Conservation (phyloP, 35 echinoderm and acorn worm genomes). For the Holothuria glaberrima region DNA sequence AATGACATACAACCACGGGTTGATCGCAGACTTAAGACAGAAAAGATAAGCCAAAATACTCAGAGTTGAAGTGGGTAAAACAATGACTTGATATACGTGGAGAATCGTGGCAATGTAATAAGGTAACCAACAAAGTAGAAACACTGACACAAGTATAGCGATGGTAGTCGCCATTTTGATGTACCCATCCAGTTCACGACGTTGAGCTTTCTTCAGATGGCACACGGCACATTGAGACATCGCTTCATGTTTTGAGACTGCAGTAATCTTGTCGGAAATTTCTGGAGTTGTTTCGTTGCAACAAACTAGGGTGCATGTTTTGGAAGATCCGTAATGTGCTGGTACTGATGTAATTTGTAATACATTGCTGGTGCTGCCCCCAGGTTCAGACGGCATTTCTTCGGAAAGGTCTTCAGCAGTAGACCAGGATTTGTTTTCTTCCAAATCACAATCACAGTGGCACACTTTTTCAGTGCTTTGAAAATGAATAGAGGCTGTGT, state of each 20-base stretch:
- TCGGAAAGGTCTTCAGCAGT: too few species aligned
- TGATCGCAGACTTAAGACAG: not conserved
- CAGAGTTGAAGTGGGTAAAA: not conserved
- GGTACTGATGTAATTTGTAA: not conserved
- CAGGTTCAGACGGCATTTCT: not conserved
- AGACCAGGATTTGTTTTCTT: too few species aligned
- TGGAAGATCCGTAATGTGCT: not conserved
- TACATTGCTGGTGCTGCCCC: not conserved
- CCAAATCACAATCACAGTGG: too few species aligned
- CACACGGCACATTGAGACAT: not conserved
- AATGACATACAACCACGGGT: not conserved
- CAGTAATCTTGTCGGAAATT: too few species aligned
- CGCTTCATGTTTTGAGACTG: not conserved
- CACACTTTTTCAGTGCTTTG: too few species aligned
- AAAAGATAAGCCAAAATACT: not conserved
- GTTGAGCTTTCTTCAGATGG: not conserved
- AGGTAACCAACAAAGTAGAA: slow-evolving; percentile 28
- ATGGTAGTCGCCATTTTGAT: not conserved
- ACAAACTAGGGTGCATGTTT: not conserved
- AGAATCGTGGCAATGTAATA: not conserved
- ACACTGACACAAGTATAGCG: not conserved
- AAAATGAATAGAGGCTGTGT: too few species aligned
- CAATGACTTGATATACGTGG: not conserved
- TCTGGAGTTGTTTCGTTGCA: not conserved
- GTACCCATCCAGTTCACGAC: not conserved